Conservation (phyloP, 2,888 invertebrate genomes). For the Trilocha varians region DNA sequence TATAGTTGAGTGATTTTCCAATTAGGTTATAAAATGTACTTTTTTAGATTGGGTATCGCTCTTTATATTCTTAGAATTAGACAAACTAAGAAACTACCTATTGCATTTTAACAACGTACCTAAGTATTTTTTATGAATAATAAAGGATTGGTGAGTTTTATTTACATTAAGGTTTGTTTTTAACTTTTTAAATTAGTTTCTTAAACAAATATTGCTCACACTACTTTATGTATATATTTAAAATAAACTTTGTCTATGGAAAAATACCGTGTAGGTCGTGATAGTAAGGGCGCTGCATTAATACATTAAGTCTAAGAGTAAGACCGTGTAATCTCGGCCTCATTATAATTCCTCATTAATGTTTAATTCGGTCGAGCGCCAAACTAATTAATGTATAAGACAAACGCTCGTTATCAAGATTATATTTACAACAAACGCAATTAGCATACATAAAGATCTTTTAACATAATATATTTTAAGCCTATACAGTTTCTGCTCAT, state of each 20-base stretch:
- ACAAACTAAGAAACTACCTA: too few species aligned
- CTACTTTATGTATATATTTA: not conserved
- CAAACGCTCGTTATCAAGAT: constrained; percentile 48
- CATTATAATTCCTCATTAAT: constrained; percentile 50
- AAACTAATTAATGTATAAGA: constrained; percentile 52
- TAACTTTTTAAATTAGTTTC: too few species aligned
- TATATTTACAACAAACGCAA: constrained; percentile 29
- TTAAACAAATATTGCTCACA: not conserved
- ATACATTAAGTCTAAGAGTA: constrained; percentile 32
- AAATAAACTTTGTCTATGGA: not conserved
- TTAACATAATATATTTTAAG: constrained; percentile 10
- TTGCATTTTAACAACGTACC: too few species aligned
- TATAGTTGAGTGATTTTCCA: too few species aligned
- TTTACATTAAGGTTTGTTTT: too few species aligned
- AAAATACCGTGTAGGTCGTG: not conserved
- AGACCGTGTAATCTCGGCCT: constrained; percentile 37
- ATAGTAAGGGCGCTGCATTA: constrained; percentile 23
- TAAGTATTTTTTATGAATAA: too few species aligned
- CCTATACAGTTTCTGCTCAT: not conserved
- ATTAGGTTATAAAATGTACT: too few species aligned
- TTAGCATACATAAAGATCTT: constrained; percentile 28
- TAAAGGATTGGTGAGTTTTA: too few species aligned
- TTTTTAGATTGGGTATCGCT: too few species aligned
- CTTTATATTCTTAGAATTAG: too few species aligned
- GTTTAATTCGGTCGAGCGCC: constrained; percentile 37